Evolutionary conservation across 2,888 invertebrate species (phyloP).

Genomic region (Kryphioiulus occultus): DNA sequence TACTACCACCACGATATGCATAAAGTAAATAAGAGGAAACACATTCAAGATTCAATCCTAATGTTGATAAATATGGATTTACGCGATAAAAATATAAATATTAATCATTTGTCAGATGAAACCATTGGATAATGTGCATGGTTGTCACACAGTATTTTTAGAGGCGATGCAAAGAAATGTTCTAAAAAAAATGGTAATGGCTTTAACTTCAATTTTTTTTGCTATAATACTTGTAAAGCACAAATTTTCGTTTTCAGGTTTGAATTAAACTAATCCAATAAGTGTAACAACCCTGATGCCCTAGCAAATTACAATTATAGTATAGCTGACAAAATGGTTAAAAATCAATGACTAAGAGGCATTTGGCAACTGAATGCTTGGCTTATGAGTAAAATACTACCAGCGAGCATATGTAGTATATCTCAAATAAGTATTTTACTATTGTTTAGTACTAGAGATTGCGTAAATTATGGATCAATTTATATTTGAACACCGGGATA

Average conservation of each 20-base stretch:
- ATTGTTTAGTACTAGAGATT: no score
- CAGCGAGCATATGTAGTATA: neutral
- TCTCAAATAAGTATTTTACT: no score
- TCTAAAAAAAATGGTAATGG: no score
- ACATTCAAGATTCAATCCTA: neutral
- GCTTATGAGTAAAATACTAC: neutral
- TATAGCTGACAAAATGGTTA: neutral
- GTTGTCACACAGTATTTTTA: neutral
- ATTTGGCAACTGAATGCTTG: slow-evolving; percentile 26
- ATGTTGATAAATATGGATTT: neutral
- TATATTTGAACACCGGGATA: no score
- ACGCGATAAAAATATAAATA: neutral
- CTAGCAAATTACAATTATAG: neutral
- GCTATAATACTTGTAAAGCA: no score
- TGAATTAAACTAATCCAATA: no score
- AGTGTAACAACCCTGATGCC: neutral
- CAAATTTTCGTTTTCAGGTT: no score
- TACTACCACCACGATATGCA: slow-evolving; percentile 19
- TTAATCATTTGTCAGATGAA: neutral
- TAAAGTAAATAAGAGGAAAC: neutral
- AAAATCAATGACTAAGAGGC: neutral
- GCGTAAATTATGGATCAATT: no score
- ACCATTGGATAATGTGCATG: neutral
- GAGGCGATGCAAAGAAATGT: no score
- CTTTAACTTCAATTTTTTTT: no score